phyloP scores from a whole-genome alignment of 1,140 invertebrate genomes.

The Coptotermes formosanus region DNA sequence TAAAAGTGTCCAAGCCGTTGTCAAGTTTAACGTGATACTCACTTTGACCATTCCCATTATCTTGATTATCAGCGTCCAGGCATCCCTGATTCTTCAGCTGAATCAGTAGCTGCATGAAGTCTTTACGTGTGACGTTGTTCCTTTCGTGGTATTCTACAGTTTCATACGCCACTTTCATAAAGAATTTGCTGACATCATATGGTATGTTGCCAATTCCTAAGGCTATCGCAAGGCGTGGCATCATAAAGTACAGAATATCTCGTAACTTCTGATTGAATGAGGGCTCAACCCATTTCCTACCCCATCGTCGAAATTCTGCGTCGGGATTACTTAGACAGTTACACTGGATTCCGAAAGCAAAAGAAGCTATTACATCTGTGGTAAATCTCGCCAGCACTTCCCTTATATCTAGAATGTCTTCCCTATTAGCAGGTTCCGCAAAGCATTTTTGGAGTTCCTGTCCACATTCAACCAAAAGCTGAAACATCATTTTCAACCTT shows the following conservation, averaged over 20 bases:
- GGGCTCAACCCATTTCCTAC: slow-evolving; percentile 44
- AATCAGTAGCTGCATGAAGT: slow-evolving; percentile 45
- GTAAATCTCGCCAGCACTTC: slow-evolving; percentile 51
- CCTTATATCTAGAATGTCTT: slow-evolving; percentile 49
- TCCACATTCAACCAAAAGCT: slow-evolving; percentile 42
- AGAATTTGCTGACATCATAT: slow-evolving; percentile 40
- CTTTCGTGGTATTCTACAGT: slow-evolving; percentile 48
- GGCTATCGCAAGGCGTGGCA: neutral
- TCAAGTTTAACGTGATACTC: too few species aligned
- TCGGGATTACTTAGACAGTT: slow-evolving; percentile 54
- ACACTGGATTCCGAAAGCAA: slow-evolving; percentile 58
- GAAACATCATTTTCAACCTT: slow-evolving; percentile 44
- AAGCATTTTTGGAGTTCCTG: slow-evolving; percentile 48
- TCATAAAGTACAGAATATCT: neutral
- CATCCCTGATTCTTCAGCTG: slow-evolving; percentile 36
- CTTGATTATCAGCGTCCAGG: neutral
- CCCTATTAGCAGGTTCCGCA: slow-evolving; percentile 42
- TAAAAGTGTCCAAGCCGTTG: too few species aligned
- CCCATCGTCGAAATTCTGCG: slow-evolving; percentile 51
- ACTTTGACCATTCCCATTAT: neutral
- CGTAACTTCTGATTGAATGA: too few species aligned
- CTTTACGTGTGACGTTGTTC: slow-evolving; percentile 48
- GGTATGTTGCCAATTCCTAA: neutral
- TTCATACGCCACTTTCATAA: slow-evolving; percentile 42
- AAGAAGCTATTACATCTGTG: slow-evolving; percentile 56